These are phyloP conservation scores for Phoronis australis DNA, from an alignment of 2,888 invertebrate species.

Conservation along the genomic window DNA sequence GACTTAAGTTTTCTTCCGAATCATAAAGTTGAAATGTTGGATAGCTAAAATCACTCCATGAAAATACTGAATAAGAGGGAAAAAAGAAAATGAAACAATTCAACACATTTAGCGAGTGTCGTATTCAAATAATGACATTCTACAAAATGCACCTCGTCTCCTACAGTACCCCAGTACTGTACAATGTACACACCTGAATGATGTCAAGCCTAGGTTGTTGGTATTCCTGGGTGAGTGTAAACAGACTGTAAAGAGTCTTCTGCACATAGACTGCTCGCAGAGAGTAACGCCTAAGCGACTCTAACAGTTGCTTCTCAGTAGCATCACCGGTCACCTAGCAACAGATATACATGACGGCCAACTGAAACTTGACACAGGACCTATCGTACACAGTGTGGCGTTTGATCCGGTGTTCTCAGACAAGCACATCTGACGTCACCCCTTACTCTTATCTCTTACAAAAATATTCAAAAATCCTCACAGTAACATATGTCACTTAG, in stretches of 20 bases:
- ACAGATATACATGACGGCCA: background rate
- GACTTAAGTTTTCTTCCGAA: too few relatives aligned
- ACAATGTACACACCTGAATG: slow-evolving; percentile 55
- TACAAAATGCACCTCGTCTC: background rate
- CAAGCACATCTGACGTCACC: background rate
- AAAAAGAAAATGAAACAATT: too few relatives aligned
- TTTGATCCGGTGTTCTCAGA: too few relatives aligned
- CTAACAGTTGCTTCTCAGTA: slow-evolving; percentile 59
- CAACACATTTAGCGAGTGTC: too few relatives aligned
- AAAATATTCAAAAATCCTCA: background rate
- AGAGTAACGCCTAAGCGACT: slow-evolving; percentile 60
- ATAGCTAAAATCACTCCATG: too few relatives aligned
- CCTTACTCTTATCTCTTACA: background rate
- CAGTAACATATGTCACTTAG: background rate
- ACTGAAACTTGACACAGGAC: background rate
- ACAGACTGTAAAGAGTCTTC: slow-evolving; percentile 65
- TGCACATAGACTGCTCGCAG: slow-evolving; percentile 62
- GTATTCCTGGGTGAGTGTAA: slow-evolving; percentile 48
- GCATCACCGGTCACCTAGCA: slow-evolving; percentile 58
- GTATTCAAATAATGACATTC: too few relatives aligned
- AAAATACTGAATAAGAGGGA: too few relatives aligned
- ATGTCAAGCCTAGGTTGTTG: slow-evolving; percentile 62
- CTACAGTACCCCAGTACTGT: background rate
- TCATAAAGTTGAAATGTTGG: too few relatives aligned
- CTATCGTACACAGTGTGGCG: background rate